Evolutionary conservation across 2,888 invertebrate genomes (phyloP), one percentile per base, ranked within the genome.

Genomic region (Acleris laterana): DNA sequence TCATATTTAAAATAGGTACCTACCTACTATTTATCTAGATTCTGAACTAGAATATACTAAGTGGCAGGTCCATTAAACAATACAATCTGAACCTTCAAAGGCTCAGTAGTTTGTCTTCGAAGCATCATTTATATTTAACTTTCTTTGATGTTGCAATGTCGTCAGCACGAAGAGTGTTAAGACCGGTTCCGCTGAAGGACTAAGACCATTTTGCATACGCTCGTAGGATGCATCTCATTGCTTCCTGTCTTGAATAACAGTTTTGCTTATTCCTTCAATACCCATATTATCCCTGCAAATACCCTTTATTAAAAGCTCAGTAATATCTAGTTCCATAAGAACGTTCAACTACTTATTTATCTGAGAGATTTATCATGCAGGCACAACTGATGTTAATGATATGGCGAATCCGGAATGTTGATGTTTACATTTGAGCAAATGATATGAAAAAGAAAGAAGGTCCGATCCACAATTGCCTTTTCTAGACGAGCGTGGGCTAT

Each of bases 161-260:
- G 60, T 57, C 48, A 58, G 52, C 51, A 25, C 49, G 51, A 53
- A 75, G 82, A 82, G 83, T 84, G 82, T 78, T 78, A 76, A 79
- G 82, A 86, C 83, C 75, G 77, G 73, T 77, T 75, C 76, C 75
- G 76, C 76, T 75, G 76, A 80, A 81, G 82, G 81, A 83, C 82
- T 80, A 82, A 79, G 77, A 76, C 71, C 72, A 75, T 77, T 83
- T 81, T 79, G 78, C 81, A 81, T 81, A 80, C 74, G 72, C 72
- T 74, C 74, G 78, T 83, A 76, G 77, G 81, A 81, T 79, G 77
- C 69, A 70, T 77, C 71, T 74, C 79, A 83, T 83, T 80, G 79
- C 80, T 83, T 82, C 78, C 79, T 76, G 80, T 76, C 78, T 78
- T 71, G 74, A 82, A 73, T 78, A 77, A 74, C 78, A 78, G 82